phyloP scores from a whole-genome alignment of 1,140 invertebrate genomes.

The Uloborus diversus region DNA sequence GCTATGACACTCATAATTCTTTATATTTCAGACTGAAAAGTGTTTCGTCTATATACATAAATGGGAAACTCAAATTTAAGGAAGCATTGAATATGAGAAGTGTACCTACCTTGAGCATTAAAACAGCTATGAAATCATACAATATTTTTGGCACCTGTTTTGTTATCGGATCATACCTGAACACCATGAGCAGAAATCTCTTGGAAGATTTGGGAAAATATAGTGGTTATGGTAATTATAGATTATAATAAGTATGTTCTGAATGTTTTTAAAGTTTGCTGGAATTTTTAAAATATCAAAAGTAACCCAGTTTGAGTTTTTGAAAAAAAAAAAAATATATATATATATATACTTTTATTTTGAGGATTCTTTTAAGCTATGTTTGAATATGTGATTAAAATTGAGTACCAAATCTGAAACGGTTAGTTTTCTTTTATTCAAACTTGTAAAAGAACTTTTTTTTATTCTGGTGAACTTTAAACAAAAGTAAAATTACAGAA shows the following conservation, averaged over 20 bases:
- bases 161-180: constrained; percentile 16
- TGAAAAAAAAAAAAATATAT: background rate
- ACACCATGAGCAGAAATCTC: background rate
- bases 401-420: background rate
- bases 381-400: background rate
- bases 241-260: background rate
- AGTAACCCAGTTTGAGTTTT: background rate
- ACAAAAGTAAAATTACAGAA: too few relatives aligned
- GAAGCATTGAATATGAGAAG: constrained; percentile 33
- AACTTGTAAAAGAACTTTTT: too few relatives aligned
- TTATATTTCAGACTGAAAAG: constrained; percentile 20
- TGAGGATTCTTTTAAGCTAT: background rate
- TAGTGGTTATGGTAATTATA: constrained; percentile 17
- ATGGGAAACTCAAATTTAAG: constrained; percentile 21
- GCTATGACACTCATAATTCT: background rate
- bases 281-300: background rate
- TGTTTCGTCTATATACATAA: constrained; percentile 17
- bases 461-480: too few relatives aligned
- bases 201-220: constrained; percentile 15
- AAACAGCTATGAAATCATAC: constrained; percentile 26
- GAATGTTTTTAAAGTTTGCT: background rate
- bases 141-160: constrained; percentile 44
- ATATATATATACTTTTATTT: background rate
- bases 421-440: background rate
- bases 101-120: background rate